Percentiles rank a stretch among this genome's conserved stretches.
Evolutionary conservation across 2,113 vertebrate species (phyloP).

Genomic region (Carassius auratus): DNA sequence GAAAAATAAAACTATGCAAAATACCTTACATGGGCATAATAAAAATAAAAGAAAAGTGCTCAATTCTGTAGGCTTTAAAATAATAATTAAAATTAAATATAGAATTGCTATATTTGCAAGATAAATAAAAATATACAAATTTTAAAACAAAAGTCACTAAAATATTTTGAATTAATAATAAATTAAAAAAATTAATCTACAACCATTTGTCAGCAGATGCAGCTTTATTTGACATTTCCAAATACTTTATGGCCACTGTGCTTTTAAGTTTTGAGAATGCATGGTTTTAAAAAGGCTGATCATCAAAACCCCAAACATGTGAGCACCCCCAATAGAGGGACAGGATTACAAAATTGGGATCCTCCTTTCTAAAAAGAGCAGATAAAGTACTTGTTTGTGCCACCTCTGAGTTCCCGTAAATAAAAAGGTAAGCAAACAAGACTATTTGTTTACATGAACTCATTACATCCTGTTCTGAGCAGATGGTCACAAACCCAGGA

Average conservation of each 20-base stretch:
- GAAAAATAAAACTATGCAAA: no score
- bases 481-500: slow-evolving; percentile 56
- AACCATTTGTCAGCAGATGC: not conserved
- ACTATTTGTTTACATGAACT: slow-evolving; percentile 48
- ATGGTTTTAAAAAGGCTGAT: not conserved
- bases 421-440: slow-evolving; percentile 56
- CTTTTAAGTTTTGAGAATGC: not conserved
- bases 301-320: not conserved
- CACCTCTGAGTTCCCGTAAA: slow-evolving; percentile 46
- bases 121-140: not conserved
- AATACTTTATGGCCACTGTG: not conserved
- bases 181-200: not conserved
- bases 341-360: not conserved
- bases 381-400: slow-evolving; percentile 22
- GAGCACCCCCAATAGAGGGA: not conserved
- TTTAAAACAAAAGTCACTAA: not conserved
- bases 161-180: not conserved
- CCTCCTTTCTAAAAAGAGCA: not conserved
- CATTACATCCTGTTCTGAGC: slow-evolving; percentile 48
- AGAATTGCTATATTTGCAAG: not conserved
- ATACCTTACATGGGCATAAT: no score
- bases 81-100: not conserved
- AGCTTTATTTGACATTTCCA: not conserved
- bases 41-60: not conserved
- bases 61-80: not conserved